A percentile compares a stretch with the other conserved stretches of the same genome.
phyloP scores from a whole-genome alignment of 92 coral and sea anemone genomes.

The Porites divaricata region DNA sequence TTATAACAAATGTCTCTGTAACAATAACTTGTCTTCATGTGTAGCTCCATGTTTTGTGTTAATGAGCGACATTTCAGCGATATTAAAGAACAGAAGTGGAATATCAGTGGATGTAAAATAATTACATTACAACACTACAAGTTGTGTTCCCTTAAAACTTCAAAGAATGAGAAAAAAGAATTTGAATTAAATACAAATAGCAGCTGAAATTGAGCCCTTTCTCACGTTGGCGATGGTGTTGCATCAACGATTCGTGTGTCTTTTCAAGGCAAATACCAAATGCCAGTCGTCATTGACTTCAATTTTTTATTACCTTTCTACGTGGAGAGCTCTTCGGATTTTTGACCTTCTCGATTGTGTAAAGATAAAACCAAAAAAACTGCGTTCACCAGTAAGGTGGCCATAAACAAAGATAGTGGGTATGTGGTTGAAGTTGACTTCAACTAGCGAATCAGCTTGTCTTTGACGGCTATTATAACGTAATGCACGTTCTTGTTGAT shows the following conservation, averaged over 20 bases:
- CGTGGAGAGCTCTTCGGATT: slow-evolving; percentile 6
- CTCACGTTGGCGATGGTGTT: neutral
- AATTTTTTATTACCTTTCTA: slow-evolving; percentile 3
- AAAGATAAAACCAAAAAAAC: slow-evolving; percentile 18
- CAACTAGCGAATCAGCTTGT: slow-evolving; percentile 34
- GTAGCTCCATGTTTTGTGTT: neutral
- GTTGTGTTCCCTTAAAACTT: slow-evolving; percentile 3
- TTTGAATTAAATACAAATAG: neutral
- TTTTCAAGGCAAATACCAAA: neutral
- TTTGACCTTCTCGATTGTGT: neutral
- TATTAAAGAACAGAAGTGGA: slow-evolving; percentile 6
- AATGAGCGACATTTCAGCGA: slow-evolving; percentile 34
- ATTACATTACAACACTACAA: slow-evolving; percentile 13
- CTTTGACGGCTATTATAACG: slow-evolving; percentile 27
- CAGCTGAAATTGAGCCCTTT: slow-evolving; percentile 5
- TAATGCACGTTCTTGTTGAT: slow-evolving; percentile 19
- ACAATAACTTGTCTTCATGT: slow-evolving; percentile 1
- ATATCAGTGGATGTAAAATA: slow-evolving; percentile 26
- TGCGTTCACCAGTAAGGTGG: slow-evolving; percentile 12
- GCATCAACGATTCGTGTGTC: neutral
- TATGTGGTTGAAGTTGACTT: slow-evolving; percentile 25
- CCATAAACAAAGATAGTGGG: slow-evolving; percentile 16
- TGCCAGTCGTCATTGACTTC: neutral
- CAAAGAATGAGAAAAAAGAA: slow-evolving; percentile 7
- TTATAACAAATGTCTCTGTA: neutral